These are phyloP conservation scores for Dyspetes luteomarginatus DNA, from an alignment of 2,888 invertebrate species.

Conservation along the genomic window DNA sequence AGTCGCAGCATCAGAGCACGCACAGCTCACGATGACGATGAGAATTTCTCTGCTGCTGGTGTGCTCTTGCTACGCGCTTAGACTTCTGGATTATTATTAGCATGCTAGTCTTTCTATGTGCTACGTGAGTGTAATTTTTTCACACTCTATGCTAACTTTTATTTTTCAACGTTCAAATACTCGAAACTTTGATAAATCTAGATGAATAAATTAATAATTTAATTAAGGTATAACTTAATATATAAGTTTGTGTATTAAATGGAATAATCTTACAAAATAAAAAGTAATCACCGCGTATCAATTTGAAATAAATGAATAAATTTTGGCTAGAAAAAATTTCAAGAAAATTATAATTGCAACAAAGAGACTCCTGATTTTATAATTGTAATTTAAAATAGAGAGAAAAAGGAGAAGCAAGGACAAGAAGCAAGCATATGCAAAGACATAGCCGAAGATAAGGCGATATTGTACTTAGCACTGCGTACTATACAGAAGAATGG, in stretches of 20 bases:
- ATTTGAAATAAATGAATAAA: not conserved
- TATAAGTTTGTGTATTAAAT: no score
- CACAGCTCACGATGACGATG: slow-evolving; percentile 57
- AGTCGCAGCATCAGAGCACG: slow-evolving; percentile 6
- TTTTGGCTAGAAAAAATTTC: not conserved
- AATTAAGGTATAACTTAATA: not conserved
- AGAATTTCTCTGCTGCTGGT: slow-evolving; percentile 48
- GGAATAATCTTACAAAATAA: no score
- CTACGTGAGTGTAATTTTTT: slow-evolving; percentile 43
- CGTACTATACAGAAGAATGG: no score
- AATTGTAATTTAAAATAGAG: slow-evolving; percentile 16
- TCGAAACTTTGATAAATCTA: not conserved
- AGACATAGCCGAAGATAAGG: no score
- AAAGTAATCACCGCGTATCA: no score
- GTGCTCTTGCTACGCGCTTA: slow-evolving; percentile 4
- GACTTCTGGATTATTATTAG: slow-evolving; percentile 61
- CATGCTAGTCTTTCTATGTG: slow-evolving; percentile 19
- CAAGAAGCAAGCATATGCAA: slow-evolving; percentile 13
- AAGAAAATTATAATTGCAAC: not conserved
- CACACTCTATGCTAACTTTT: slow-evolving; percentile 12
- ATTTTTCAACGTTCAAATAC: not conserved
- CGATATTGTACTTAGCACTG: no score
- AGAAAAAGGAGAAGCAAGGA: slow-evolving; percentile 35
- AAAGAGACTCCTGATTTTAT: slow-evolving; percentile 4
- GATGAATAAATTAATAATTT: not conserved